These are phyloP conservation scores for Arctia plantaginis DNA, from an alignment of 2,888 invertebrate species.

Conservation along the genomic window DNA sequence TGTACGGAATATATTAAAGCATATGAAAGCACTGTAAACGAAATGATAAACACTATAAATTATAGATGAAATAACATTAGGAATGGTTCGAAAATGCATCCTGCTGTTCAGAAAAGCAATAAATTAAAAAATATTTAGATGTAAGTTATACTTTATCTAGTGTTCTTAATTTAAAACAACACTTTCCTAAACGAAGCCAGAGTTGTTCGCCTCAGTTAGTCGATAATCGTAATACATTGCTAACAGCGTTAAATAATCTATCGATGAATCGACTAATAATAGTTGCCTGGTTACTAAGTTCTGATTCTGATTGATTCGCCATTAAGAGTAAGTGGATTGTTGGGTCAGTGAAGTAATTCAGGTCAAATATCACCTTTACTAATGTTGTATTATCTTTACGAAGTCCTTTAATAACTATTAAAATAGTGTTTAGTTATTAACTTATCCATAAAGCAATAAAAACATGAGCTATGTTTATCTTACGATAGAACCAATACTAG, in stretches of 20 bases:
- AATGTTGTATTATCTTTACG: background rate
- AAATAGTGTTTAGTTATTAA: no score
- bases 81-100: no score
- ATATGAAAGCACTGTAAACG: no score
- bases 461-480: no score
- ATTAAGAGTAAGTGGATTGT: slow-evolving; percentile 17
- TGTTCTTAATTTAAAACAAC: no score
- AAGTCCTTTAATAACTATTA: background rate
- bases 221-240: slow-evolving; percentile 4
- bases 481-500: no score
- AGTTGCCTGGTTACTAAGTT: slow-evolving; percentile 37
- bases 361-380: background rate
- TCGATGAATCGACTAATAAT: slow-evolving; percentile 19
- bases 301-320: slow-evolving; percentile 31
- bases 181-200: background rate
- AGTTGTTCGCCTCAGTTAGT: slow-evolving; percentile 4
- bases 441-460: no score
- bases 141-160: no score
- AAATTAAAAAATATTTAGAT: no score
- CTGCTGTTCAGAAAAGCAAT: no score
- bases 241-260: slow-evolving; percentile 34
- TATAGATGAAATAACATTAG: no score
- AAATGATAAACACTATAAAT: no score
- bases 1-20: background rate
- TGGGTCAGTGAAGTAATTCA: slow-evolving; percentile 17